Evolutionary conservation across 2,888 invertebrate species (phyloP).

Genomic region (Drosophila neonasuta): DNA sequence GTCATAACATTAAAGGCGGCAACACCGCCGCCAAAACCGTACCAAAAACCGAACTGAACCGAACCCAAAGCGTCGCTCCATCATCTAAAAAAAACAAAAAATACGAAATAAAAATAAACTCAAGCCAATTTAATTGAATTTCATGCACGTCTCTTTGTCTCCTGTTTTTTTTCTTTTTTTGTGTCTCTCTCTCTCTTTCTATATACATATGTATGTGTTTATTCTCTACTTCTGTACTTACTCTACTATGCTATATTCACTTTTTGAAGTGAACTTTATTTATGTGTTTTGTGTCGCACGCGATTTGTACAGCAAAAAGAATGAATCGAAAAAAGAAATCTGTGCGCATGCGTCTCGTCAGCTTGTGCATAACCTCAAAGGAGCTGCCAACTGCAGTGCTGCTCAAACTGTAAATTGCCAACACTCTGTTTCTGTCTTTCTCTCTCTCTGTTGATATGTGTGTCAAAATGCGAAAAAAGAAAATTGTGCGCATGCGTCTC

Average conservation of each 20-base stretch:
- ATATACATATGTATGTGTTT: conserved; percentile 30
- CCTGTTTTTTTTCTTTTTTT: conserved; percentile 29
- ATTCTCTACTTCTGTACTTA: conserved; percentile 24
- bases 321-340: conserved; percentile 17
- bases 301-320: conserved; percentile 52
- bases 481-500: no score
- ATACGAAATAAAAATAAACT: conserved; percentile 38
- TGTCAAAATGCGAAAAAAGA: neutral
- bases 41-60: conserved; percentile 36
- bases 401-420: conserved; percentile 47
- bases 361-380: conserved; percentile 3
- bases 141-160: conserved; percentile 72
- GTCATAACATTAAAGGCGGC: conserved; percentile 73
- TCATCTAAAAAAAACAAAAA: conserved; percentile 41
- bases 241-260: conserved; percentile 23
- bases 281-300: conserved; percentile 64
- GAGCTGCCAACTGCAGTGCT: conserved; percentile 12
- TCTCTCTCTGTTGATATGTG: conserved; percentile 11
- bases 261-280: conserved; percentile 42
- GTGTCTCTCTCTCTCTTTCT: conserved; percentile 6
- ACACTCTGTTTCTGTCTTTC: conserved; percentile 6
- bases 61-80: conserved; percentile 69
- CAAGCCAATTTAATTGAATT: conserved; percentile 73
- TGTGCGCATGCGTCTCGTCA: conserved; percentile 43
- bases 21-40: conserved; percentile 51